Evolutionary conservation across 2,888 invertebrate genomes (phyloP).

Genomic region (Hirtodrosophila histrioides): DNA sequence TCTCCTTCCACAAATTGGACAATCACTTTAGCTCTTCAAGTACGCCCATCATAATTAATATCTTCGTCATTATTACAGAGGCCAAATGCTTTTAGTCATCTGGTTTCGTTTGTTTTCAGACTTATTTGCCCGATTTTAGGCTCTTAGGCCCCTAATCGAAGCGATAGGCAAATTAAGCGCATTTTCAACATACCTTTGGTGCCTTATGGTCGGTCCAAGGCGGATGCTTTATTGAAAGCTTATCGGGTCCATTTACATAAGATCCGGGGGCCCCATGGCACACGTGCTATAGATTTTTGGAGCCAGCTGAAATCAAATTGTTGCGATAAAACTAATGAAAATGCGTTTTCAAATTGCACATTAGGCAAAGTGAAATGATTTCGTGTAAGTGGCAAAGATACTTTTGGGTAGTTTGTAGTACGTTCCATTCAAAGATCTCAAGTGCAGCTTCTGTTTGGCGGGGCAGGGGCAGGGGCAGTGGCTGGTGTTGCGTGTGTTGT

Average conservation of each 20-base stretch:
- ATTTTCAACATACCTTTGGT: conserved; percentile 55
- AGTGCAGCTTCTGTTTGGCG: conserved; percentile 79
- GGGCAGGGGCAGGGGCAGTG: too few species aligned
- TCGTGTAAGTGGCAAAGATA: conserved; percentile 60
- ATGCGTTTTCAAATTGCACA: conserved; percentile 82
- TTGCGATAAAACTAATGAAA: conserved; percentile 82
- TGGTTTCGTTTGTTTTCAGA: conserved; percentile 45
- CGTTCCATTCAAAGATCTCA: conserved; percentile 57
- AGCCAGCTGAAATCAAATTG: conserved; percentile 64
- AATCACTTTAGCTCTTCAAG: conserved; percentile 29
- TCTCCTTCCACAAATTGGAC: conserved; percentile 16
- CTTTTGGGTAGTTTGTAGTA: not conserved
- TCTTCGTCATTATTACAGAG: conserved; percentile 46
- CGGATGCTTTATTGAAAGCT: conserved; percentile 58
- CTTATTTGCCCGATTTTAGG: conserved; percentile 1
- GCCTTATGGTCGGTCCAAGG: conserved; percentile 4
- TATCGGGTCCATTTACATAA: conserved; percentile 60
- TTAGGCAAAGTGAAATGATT: conserved; percentile 81
- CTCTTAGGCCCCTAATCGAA: conserved; percentile 11
- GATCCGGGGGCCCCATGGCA: not conserved
- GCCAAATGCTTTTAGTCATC: conserved; percentile 77
- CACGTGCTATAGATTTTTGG: conserved; percentile 39
- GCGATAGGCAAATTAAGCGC: conserved; percentile 64
- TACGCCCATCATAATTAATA: conserved; percentile 35
- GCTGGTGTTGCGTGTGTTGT: conserved; percentile 30